A percentile compares a stretch with the other conserved stretches of the same genome.
phyloP scores from a whole-genome alignment of 2,113 vertebrate species.

The Tetrao urogallus region DNA sequence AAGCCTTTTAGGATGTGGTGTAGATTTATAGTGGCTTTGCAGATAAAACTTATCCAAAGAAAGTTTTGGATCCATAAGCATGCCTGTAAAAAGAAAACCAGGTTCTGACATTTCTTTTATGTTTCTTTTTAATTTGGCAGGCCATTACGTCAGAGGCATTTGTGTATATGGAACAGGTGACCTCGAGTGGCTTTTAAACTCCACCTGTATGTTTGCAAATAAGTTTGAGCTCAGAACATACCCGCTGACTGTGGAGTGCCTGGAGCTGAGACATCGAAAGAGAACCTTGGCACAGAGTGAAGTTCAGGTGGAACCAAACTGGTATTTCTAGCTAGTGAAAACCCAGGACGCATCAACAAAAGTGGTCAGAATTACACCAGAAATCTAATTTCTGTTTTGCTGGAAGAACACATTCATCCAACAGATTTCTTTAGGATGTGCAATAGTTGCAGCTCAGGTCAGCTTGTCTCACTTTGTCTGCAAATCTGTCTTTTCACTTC shows the following conservation, averaged over 20 bases:
- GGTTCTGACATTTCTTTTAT: background rate
- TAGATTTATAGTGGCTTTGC: background rate
- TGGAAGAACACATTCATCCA: background rate
- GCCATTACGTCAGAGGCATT: constrained; percentile 77
- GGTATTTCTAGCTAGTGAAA: constrained; percentile 73
- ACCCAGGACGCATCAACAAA: background rate
- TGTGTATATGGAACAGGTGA: constrained; percentile 82
- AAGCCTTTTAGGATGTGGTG: background rate
- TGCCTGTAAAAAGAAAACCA: background rate
- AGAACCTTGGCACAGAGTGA: constrained; percentile 78
- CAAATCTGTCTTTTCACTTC: background rate
- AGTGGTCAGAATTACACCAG: background rate
- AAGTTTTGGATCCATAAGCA: background rate
- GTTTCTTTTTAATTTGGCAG: constrained; percentile 42
- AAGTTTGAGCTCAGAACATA: constrained; percentile 80
- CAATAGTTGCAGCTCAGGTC: background rate
- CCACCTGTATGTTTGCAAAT: constrained; percentile 78
- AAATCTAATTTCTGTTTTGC: background rate
- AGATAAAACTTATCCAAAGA: background rate
- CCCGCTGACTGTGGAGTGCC: constrained; percentile 79
- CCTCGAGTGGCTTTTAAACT: constrained; percentile 77
- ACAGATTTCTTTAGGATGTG: background rate
- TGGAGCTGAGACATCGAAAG: constrained; percentile 78
- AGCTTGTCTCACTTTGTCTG: background rate
- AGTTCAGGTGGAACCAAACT: constrained; percentile 65